phyloP scores from a whole-genome alignment of 2,797 vertebrate species.

The Zenarchopterus dispar region DNA sequence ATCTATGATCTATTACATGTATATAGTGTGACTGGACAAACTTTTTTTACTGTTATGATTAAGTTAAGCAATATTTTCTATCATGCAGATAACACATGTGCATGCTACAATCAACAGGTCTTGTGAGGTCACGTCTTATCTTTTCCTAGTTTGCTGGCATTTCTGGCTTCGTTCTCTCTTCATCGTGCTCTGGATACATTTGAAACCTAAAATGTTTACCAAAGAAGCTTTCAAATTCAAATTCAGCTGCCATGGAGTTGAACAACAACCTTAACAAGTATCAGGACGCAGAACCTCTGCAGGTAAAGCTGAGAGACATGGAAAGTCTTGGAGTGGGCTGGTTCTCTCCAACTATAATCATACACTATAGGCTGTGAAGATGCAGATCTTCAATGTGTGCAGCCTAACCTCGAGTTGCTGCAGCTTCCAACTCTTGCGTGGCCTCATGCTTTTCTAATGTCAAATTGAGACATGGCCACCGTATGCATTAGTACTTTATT shows the following conservation, averaged over 20 bases:
- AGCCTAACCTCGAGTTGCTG: constrained; percentile 12
- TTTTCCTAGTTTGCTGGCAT: no score
- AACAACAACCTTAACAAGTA: constrained; percentile 23
- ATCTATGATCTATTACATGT: no score
- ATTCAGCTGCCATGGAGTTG: constrained; percentile 26
- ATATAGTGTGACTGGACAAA: no score
- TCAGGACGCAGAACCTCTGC: not conserved
- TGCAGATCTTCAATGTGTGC: constrained; percentile 29
- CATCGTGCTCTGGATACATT: constrained; percentile 25
- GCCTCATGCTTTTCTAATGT: constrained; percentile 39
- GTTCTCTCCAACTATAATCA: constrained; percentile 29
- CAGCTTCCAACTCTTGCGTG: constrained; percentile 18
- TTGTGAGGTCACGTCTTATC: no score
- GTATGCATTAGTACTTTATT: constrained; percentile 62
- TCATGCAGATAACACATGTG: no score
- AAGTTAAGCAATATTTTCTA: no score
- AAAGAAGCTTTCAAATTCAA: constrained; percentile 56
- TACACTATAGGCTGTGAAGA: constrained; percentile 12
- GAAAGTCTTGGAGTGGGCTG: not conserved
- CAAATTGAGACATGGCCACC: constrained; percentile 48
- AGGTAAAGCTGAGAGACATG: constrained; percentile 16
- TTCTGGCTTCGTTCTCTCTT: not conserved
- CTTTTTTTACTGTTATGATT: no score
- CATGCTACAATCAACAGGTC: no score
- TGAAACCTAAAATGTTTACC: constrained; percentile 19